These are phyloP conservation scores for Lycaon pictus DNA, from an alignment of 2,113 vertebrate species.

Conservation along the genomic window DNA sequence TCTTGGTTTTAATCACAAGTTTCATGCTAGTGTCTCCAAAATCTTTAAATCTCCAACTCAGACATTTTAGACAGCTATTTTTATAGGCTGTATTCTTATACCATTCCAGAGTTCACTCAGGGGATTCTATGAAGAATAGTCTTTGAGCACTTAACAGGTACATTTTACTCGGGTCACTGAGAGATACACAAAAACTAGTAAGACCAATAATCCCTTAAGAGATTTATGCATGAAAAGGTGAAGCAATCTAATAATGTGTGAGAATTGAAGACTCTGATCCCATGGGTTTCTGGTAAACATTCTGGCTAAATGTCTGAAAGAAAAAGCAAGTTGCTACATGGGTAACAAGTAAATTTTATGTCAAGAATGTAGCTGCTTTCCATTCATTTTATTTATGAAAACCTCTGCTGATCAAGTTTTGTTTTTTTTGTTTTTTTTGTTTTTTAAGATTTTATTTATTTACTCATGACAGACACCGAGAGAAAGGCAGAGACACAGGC, in stretches of 20 bases:
- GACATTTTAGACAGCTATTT: background rate
- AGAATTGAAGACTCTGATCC: background rate
- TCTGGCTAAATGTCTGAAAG: background rate
- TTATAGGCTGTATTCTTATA: background rate
- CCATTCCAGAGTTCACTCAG: background rate
- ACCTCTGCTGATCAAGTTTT: background rate
- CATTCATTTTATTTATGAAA: constrained; percentile 36
- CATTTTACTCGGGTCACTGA: background rate
- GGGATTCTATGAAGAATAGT: background rate
- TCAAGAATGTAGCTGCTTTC: background rate
- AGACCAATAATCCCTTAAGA: background rate
- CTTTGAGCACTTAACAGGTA: background rate
- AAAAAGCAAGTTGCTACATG: constrained; percentile 14
- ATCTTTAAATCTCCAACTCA: background rate
- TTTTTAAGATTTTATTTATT: no score
- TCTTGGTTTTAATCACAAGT: constrained; percentile 58
- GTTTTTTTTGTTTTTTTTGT: no score
- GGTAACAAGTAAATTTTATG: background rate
- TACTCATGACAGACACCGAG: no score
- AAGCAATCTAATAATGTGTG: background rate
- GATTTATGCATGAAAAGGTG: background rate
- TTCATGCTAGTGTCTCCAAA: background rate
- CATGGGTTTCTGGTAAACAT: background rate
- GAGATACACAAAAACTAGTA: background rate
- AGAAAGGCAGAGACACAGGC: no score